Evolutionary conservation across 2,113 vertebrate species (phyloP).

Genomic region (Centropus unirufus): DNA sequence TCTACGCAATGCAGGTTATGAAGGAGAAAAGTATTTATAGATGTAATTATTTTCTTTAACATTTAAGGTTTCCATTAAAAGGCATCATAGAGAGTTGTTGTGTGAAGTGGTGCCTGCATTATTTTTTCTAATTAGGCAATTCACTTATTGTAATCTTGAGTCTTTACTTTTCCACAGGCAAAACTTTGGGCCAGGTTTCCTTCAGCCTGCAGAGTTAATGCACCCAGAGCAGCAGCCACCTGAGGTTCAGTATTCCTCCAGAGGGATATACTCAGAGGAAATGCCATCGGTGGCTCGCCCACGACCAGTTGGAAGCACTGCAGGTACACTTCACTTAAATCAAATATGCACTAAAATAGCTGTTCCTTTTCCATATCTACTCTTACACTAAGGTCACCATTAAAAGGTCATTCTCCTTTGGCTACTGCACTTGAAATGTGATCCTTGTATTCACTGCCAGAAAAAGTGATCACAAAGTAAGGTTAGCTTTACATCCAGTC

Average conservation of each 20-base stretch:
- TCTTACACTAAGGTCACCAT: background rate
- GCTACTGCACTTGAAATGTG: background rate
- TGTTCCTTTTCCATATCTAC: background rate
- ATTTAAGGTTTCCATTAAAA: background rate
- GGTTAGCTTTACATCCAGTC: background rate
- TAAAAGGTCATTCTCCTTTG: background rate
- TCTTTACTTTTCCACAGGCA: conserved; percentile 79
- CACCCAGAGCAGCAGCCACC: conserved; percentile 79
- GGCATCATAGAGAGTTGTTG: background rate
- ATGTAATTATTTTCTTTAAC: background rate
- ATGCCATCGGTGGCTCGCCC: conserved; percentile 87
- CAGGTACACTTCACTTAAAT: conserved; percentile 79
- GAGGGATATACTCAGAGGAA: conserved; percentile 87
- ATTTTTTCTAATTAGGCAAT: background rate
- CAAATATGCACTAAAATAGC: background rate
- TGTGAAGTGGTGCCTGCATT: background rate
- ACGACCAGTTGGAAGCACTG: conserved; percentile 89
- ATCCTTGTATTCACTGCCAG: background rate
- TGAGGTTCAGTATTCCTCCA: conserved; percentile 85
- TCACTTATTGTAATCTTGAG: background rate
- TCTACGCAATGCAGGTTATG: background rate
- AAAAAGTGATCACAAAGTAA: background rate
- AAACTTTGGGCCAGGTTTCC: conserved; percentile 82
- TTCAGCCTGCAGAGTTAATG: conserved; percentile 82
- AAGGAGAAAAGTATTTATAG: background rate